Evolutionary conservation across 2,797 vertebrate species (phyloP).

Genomic region (Micromesistius poutassou): DNA sequence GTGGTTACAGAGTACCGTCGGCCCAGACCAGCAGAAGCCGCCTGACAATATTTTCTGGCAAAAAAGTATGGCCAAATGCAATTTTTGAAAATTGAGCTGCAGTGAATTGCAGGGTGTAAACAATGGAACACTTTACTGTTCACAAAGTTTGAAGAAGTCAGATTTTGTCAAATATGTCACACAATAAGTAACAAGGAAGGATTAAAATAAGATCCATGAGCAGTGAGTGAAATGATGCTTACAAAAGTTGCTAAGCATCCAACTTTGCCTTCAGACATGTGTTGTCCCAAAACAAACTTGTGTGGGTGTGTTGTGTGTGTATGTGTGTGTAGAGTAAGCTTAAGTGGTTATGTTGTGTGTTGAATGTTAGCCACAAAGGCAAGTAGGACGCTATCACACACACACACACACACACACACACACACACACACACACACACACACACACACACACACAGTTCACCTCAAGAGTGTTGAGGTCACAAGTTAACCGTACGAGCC

Average conservation of each 20-base stretch:
- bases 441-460: constrained; percentile 11
- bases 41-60: neutral
- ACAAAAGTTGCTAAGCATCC: neutral
- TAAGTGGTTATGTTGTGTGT: constrained; percentile 1
- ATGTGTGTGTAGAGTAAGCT: neutral
- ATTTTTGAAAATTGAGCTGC: neutral
- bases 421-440: constrained; percentile 18
- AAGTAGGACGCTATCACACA: constrained; percentile 31
- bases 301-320: neutral
- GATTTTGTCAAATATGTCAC: neutral
- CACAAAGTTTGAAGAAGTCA: neutral
- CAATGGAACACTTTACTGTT: neutral
- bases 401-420: constrained; percentile 35
- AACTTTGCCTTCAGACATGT: neutral
- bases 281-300: too few relatives aligned
- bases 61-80: neutral
- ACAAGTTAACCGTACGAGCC: constrained; percentile 1
- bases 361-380: neutral
- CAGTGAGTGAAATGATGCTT: neutral
- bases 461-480: constrained; percentile 16
- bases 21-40: constrained; percentile 41
- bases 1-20: constrained; percentile 49
- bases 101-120: neutral
- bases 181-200: neutral
- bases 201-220: neutral